A percentile compares a stretch with the other conserved stretches of the same genome.
phyloP scores from a whole-genome alignment of 2,888 invertebrate species.

The Ecdyonurus torrentis region DNA sequence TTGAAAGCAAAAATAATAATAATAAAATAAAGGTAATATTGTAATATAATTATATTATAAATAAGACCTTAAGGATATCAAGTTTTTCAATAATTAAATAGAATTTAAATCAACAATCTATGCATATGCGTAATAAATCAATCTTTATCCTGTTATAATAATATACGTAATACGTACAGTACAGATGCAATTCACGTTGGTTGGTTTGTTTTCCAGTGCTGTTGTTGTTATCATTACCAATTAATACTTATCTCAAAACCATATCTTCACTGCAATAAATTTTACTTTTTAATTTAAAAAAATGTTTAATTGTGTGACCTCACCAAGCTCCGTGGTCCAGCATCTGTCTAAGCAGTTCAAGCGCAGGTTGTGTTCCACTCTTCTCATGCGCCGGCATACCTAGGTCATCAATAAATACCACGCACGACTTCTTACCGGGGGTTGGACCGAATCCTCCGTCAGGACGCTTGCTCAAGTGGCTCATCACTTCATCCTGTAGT shows the following conservation, averaged over 20 bases:
- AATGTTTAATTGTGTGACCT: slow-evolving; percentile 11
- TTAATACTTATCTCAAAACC: neutral
- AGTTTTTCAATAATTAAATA: no score
- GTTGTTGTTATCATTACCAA: neutral
- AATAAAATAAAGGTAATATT: no score
- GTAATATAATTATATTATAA: no score
- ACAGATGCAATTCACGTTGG: neutral
- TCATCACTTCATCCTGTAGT: neutral
- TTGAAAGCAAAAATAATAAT: no score
- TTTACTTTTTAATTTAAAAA: slow-evolving; percentile 1
- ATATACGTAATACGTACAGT: no score
- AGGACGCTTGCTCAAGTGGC: neutral
- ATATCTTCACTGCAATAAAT: neutral
- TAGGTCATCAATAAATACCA: slow-evolving; percentile 77
- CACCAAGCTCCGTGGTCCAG: slow-evolving; percentile 76
- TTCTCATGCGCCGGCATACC: slow-evolving; percentile 73
- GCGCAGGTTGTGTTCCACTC: slow-evolving; percentile 73
- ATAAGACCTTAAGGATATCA: no score
- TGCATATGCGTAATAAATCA: no score
- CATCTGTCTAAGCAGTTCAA: slow-evolving; percentile 64
- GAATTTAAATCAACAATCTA: no score
- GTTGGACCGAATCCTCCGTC: slow-evolving; percentile 59
- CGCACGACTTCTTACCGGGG: slow-evolving; percentile 44
- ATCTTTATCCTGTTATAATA: no score
- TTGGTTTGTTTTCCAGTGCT: neutral